These are phyloP conservation scores for Thamnophis elegans DNA, from an alignment of 2,797 vertebrate genomes.

Conservation along the genomic window DNA sequence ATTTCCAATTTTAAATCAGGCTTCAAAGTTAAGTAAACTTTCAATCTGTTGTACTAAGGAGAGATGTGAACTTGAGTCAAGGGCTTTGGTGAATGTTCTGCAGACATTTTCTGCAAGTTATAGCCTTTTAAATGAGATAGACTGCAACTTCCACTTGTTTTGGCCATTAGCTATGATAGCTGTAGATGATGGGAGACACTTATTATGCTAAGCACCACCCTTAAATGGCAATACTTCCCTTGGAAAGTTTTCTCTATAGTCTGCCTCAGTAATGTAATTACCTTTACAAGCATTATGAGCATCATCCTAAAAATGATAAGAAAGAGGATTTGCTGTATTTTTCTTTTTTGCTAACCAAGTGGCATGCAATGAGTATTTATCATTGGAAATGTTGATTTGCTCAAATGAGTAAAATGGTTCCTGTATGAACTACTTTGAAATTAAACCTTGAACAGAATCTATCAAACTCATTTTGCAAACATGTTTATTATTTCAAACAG, in stretches of 20 bases:
- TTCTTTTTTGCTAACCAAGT: background rate
- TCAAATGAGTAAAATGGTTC: background rate
- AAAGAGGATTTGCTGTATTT: fast-evolving
- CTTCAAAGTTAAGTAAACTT: background rate
- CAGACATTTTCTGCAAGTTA: background rate
- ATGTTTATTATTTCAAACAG: background rate
- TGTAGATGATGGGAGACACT: background rate
- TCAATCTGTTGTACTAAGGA: constrained; percentile 8
- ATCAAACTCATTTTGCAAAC: background rate
- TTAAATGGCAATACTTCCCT: background rate
- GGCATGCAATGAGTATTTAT: background rate
- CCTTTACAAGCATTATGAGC: background rate
- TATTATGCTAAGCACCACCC: background rate
- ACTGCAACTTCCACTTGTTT: background rate
- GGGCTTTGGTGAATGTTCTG: constrained; percentile 6
- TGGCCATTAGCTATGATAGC: background rate
- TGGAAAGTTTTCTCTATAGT: background rate
- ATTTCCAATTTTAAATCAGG: constrained; percentile 6
- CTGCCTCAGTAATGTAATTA: background rate
- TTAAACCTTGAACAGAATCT: background rate
- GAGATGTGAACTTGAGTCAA: background rate
- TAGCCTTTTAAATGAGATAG: background rate
- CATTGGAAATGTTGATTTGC: background rate
- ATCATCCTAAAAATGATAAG: background rate
- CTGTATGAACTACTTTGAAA: background rate